Conservation (phyloP, 2,113 vertebrate genomes). For the Carassius auratus region DNA sequence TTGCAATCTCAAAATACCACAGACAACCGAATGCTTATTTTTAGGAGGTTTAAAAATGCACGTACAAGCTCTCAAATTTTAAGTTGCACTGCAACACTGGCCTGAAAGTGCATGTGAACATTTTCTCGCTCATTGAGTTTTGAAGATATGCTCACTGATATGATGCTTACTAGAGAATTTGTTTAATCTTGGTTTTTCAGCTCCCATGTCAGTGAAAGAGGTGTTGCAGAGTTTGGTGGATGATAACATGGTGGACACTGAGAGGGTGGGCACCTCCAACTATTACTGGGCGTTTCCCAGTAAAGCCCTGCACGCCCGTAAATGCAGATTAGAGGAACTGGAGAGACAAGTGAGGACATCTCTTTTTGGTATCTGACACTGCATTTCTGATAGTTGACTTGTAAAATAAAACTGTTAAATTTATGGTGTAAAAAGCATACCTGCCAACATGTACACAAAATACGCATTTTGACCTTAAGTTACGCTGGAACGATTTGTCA, state of each 20-base stretch:
- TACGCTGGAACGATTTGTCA: no score
- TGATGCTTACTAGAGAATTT: conserved; percentile 21
- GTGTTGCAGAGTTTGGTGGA: conserved; percentile 96
- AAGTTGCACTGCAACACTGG: not conserved
- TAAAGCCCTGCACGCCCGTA: conserved; percentile 87
- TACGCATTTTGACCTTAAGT: no score
- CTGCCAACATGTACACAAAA: no score
- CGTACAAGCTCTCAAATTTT: not conserved
- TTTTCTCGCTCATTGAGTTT: not conserved
- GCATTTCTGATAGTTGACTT: not conserved
- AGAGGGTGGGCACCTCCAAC: conserved; percentile 95
- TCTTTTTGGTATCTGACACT: not conserved
- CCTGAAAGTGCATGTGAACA: not conserved
- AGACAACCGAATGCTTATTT: not conserved
- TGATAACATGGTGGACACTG: conserved; percentile 94
- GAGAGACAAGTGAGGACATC: conserved; percentile 83
- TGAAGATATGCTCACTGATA: not conserved
- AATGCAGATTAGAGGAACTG: conserved; percentile 83
- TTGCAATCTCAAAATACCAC: not conserved
- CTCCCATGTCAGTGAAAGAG: conserved; percentile 94
- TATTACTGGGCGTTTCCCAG: conserved; percentile 99
- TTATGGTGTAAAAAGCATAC: not conserved
- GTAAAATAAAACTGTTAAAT: not conserved
- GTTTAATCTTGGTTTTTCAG: conserved; percentile 65
- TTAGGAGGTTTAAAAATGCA: not conserved